Conservation (phyloP, 2,888 invertebrate species). For the Calameuta pallipes region DNA sequence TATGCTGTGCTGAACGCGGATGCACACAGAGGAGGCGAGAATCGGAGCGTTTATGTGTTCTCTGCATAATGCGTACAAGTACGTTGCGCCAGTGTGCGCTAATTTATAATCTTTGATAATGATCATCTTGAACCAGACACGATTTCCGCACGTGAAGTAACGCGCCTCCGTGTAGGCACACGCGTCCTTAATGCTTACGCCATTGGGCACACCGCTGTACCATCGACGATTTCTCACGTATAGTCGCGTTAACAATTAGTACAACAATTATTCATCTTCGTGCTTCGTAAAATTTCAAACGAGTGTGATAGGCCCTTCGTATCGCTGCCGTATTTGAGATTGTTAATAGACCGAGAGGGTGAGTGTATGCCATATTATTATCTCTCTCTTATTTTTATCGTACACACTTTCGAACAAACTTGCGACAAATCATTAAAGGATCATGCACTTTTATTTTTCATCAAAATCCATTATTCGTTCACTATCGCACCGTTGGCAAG, state of each 20-base stretch:
- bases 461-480: too few species aligned
- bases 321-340: not conserved
- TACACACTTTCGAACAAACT: slow-evolving; percentile 8
- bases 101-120: not conserved
- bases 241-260: slow-evolving; percentile 55
- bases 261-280: slow-evolving; percentile 35
- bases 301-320: slow-evolving; percentile 7
- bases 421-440: too few species aligned
- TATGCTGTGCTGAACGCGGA: slow-evolving; percentile 49
- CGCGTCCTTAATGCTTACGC: slow-evolving; percentile 32
- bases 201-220: slow-evolving; percentile 43
- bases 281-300: slow-evolving; percentile 8
- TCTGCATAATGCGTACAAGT: not conserved
- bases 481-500: slow-evolving; percentile 3
- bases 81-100: not conserved
- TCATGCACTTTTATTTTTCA: too few species aligned
- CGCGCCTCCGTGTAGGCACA: slow-evolving; percentile 29
- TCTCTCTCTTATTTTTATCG: slow-evolving; percentile 7
- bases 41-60: not conserved
- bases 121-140: not conserved
- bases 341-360: not conserved
- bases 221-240: slow-evolving; percentile 47
- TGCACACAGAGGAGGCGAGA: slow-evolving; percentile 32
- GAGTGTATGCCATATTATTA: not conserved
- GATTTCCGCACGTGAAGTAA: not conserved